These are phyloP conservation scores for Oreochromis aureus DNA, from an alignment of 2,113 vertebrate species.

Conservation along the genomic window DNA sequence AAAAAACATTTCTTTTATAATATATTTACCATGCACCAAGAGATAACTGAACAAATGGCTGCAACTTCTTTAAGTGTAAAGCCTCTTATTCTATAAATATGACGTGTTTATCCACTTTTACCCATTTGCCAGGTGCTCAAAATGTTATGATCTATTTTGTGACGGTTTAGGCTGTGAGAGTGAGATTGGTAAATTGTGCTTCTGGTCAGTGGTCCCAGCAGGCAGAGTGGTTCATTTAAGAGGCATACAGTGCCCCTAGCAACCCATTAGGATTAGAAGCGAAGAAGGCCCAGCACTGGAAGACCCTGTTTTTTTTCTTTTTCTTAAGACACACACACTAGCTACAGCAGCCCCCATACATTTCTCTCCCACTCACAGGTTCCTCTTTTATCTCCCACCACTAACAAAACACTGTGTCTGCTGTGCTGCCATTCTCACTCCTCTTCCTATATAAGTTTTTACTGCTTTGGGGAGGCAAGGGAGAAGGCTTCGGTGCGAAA, in stretches of 20 bases:
- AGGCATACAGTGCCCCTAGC: slow-evolving; percentile 29
- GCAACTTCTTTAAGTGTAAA: not conserved
- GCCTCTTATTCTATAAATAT: not conserved
- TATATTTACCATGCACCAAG: not conserved
- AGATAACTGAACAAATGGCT: not conserved
- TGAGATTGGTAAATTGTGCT: slow-evolving; percentile 31
- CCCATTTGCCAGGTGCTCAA: not conserved
- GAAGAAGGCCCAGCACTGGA: not conserved
- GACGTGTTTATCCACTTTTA: not conserved
- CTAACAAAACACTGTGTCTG: slow-evolving; percentile 46
- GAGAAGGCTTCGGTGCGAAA: slow-evolving; percentile 62
- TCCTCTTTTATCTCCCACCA: slow-evolving; percentile 28
- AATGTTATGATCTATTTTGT: slow-evolving; percentile 30
- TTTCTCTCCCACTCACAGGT: not conserved
- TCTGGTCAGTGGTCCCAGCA: slow-evolving; percentile 24
- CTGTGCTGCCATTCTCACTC: slow-evolving; percentile 37
- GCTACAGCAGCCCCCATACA: not conserved
- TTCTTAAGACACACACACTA: not conserved
- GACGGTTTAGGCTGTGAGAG: slow-evolving; percentile 5
- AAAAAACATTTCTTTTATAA: not conserved
- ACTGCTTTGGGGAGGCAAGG: slow-evolving; percentile 49
- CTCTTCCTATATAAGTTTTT: slow-evolving; percentile 50
- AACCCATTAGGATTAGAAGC: slow-evolving; percentile 59
- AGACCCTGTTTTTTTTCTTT: not conserved
- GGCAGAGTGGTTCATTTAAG: slow-evolving; percentile 20